phyloP scores from a whole-genome alignment of 2,888 invertebrate species.

The Acrobeloides nanus region DNA sequence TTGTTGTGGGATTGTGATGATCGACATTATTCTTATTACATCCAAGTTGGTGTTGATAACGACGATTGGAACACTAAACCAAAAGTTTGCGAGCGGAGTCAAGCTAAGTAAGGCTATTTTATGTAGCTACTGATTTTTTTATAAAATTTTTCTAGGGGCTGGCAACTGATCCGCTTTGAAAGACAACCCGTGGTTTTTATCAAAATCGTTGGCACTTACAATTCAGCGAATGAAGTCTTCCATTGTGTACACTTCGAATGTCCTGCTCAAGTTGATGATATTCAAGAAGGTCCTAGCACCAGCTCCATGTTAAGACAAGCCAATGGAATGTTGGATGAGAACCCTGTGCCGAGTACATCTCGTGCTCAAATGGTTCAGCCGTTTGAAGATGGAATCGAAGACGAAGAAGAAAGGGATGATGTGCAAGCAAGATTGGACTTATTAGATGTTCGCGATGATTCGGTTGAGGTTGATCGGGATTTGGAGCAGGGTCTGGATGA shows the following conservation, averaged over 20 bases:
- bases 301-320: too few relatives aligned
- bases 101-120: neutral
- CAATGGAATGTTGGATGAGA: too few relatives aligned
- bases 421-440: too few relatives aligned
- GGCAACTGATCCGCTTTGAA: conserved; percentile 82
- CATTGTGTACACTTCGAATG: conserved; percentile 97
- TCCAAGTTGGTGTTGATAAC: conserved; percentile 58
- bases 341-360: too few relatives aligned
- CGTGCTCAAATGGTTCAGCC: too few relatives aligned
- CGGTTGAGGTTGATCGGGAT: too few relatives aligned
- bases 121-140: neutral
- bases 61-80: conserved; percentile 65
- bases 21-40: conserved; percentile 58
- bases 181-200: conserved; percentile 82
- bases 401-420: too few relatives aligned
- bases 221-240: conserved; percentile 70
- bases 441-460: too few relatives aligned
- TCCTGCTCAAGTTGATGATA: too few relatives aligned
- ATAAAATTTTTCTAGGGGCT: conserved; percentile 63
- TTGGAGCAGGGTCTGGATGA: too few relatives aligned
- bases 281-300: too few relatives aligned
- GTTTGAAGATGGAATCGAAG: too few relatives aligned
- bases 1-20: conserved; percentile 85
- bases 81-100: conserved; percentile 66
- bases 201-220: conserved; percentile 81